phyloP scores from a whole-genome alignment of 2,113 vertebrate genomes.

The Toxotes chatareus region DNA sequence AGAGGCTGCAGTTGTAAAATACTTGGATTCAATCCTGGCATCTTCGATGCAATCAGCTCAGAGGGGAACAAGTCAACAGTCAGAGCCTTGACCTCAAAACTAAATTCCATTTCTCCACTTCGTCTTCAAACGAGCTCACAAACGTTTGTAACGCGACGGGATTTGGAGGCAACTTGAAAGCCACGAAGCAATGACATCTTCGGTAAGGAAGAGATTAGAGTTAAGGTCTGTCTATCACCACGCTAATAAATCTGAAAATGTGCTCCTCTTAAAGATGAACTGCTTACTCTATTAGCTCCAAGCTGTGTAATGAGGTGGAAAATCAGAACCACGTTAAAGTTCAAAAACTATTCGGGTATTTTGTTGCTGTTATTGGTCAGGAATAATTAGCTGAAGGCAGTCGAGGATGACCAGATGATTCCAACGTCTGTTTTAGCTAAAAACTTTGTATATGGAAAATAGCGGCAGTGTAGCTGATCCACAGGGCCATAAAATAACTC shows the following conservation, averaged over 20 bases:
- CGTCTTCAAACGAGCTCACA: constrained; percentile 16
- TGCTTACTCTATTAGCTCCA: constrained; percentile 40
- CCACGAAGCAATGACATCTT: constrained; percentile 10
- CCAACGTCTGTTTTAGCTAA: neutral
- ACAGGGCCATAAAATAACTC: constrained; percentile 40
- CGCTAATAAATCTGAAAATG: constrained; percentile 54
- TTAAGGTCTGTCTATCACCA: constrained; percentile 60
- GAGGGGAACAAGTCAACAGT: constrained; percentile 16
- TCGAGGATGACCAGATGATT: constrained; percentile 29
- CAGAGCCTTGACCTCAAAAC: constrained; percentile 24
- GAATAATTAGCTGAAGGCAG: constrained; percentile 44
- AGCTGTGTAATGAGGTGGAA: constrained; percentile 70
- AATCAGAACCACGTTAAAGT: constrained; percentile 64
- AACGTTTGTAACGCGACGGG: neutral
- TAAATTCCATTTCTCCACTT: constrained; percentile 25
- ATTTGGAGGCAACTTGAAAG: constrained; percentile 50
- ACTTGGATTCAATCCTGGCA: constrained; percentile 44
- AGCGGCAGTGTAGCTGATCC: constrained; percentile 20
- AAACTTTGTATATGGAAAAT: constrained; percentile 25
- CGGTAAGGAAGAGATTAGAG: constrained; percentile 44
- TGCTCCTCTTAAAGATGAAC: constrained; percentile 44
- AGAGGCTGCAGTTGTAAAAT: constrained; percentile 22
- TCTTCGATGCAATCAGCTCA: constrained; percentile 40
- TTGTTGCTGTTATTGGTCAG: constrained; percentile 25
- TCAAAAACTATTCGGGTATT: neutral